Percentiles rank a stretch among this genome's conserved stretches.
Conservation (phyloP, 2,113 vertebrate species). For the Jaculus jaculus region DNA sequence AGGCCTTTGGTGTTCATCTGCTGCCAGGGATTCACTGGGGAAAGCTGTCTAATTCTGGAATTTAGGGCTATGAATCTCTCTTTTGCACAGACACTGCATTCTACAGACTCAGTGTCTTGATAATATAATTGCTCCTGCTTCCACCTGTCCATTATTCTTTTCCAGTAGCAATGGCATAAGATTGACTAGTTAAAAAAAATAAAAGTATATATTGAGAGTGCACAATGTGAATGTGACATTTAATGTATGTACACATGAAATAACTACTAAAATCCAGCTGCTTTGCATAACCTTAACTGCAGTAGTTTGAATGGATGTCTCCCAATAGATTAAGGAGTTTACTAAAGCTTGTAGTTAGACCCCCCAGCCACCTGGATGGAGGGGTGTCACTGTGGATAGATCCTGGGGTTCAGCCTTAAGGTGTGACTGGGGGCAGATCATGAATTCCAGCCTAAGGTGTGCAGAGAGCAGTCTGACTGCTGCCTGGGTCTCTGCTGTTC, state of each 20-base stretch:
- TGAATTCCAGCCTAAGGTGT: too few relatives aligned
- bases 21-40: background rate
- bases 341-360: too few relatives aligned
- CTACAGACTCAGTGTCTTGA: conserved; percentile 8
- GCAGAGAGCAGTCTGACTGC: too few relatives aligned
- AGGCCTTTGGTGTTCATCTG: background rate
- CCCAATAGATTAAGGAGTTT: too few relatives aligned
- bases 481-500: too few relatives aligned
- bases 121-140: background rate
- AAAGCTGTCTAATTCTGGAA: conserved; percentile 58
- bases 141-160: conserved; percentile 6
- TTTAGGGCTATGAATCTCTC: conserved; percentile 29
- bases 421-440: too few relatives aligned
- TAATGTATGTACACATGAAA: background rate
- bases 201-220: background rate
- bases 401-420: too few relatives aligned
- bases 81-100: background rate
- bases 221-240: background rate
- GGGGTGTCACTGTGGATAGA: too few relatives aligned
- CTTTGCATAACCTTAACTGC: background rate
- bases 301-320: too few relatives aligned
- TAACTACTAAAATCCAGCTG: background rate
- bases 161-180: background rate
- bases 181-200: background rate
- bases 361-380: too few relatives aligned